phyloP scores from a whole-genome alignment of 2,888 invertebrate genomes.

The Anthophora plumipes region DNA sequence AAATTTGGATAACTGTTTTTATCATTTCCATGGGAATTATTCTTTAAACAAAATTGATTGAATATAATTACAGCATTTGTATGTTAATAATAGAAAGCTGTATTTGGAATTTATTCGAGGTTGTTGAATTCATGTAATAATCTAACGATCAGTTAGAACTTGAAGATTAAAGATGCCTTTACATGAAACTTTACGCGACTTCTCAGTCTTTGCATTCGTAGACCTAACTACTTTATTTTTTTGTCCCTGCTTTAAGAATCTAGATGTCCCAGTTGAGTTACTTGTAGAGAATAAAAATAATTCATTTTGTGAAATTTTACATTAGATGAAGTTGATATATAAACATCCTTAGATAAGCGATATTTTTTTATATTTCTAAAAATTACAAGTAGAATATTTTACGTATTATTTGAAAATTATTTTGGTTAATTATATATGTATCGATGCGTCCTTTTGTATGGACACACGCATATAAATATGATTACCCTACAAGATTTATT shows the following conservation, averaged over 20 bases:
- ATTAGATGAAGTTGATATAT: not conserved
- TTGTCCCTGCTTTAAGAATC: not conserved
- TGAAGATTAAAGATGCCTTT: not conserved
- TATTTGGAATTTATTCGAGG: not conserved
- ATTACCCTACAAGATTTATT: not conserved
- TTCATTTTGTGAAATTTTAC: not conserved
- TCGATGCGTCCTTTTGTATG: not conserved
- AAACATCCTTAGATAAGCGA: not conserved
- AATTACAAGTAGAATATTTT: too few species aligned
- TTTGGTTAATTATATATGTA: not conserved
- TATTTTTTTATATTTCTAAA: not conserved
- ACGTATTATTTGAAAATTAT: not conserved
- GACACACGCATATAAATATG: not conserved
- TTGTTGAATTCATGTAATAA: not conserved
- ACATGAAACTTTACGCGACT: slow-evolving; percentile 9
- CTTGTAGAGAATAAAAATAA: not conserved
- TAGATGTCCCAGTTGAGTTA: not conserved
- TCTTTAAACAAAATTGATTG: not conserved
- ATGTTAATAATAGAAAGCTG: not conserved
- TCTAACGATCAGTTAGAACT: not conserved
- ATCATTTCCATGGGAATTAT: not conserved
- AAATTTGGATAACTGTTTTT: not conserved
- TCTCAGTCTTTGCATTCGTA: not conserved
- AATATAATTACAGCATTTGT: not conserved
- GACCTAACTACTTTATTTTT: not conserved